Evolutionary conservation across 2,888 invertebrate species (phyloP).

Genomic region (Chrysodeixis includens): DNA sequence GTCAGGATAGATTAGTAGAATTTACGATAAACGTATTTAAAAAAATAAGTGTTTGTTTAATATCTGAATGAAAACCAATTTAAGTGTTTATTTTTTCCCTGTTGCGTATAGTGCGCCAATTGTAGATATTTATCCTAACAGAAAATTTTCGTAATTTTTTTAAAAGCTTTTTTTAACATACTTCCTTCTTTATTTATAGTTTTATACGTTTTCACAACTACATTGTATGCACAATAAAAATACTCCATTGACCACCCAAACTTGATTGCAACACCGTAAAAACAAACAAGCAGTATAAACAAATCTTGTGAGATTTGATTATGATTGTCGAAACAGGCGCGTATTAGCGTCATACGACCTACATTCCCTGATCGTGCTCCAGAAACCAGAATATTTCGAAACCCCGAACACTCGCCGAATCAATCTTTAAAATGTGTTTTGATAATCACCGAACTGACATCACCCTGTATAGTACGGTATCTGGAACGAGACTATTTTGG

Average conservation of each 20-base stretch:
- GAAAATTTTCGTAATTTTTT: too few relatives aligned
- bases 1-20: background rate
- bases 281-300: constrained; percentile 47
- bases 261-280: constrained; percentile 7
- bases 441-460: constrained; percentile 32
- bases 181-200: too few relatives aligned
- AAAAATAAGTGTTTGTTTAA: background rate
- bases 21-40: constrained; percentile 1
- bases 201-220: background rate
- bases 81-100: too few relatives aligned
- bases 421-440: constrained; percentile 39
- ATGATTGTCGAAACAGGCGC: constrained; percentile 68
- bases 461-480: constrained; percentile 11
- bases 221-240: background rate
- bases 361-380: constrained; percentile 79
- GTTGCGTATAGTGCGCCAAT: too few relatives aligned
- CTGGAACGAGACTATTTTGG: constrained; percentile 17
- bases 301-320: constrained; percentile 59
- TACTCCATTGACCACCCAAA: constrained; percentile 10
- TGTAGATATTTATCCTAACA: too few relatives aligned
- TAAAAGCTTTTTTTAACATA: too few relatives aligned
- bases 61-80: too few relatives aligned
- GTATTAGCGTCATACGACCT: constrained; percentile 72
- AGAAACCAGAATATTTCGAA: constrained; percentile 72
- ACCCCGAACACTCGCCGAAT: constrained; percentile 52